Evolutionary conservation across 2,113 vertebrate genomes (phyloP).

Genomic region (Felis catus): F.catus_Fca126_mat1.0 CM031417.1:121108501-121109000

Average conservation of each 20-base stretch:
- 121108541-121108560: not conserved
- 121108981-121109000: not conserved
- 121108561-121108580: not conserved
- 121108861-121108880: not conserved
- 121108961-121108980: not conserved
- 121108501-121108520: not conserved
- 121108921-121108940: not conserved
- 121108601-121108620: not conserved
- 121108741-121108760: too few relatives aligned
- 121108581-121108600: not conserved
- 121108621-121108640: not conserved
- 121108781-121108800: too few relatives aligned
- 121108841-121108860: not conserved
- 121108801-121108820: too few relatives aligned
- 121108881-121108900: not conserved
- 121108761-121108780: too few relatives aligned
- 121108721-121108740: too few relatives aligned
- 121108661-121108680: too few relatives aligned
- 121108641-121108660: not conserved
- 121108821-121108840: too few relatives aligned
- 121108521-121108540: not conserved
- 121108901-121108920: not conserved
- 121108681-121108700: too few relatives aligned
- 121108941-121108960: not conserved
- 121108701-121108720: too few relatives aligned